Evolutionary conservation across 2,113 vertebrate genomes (phyloP), one percentile per base, ranked within the genome.

Genomic region (Nestor notabilis): DNA sequence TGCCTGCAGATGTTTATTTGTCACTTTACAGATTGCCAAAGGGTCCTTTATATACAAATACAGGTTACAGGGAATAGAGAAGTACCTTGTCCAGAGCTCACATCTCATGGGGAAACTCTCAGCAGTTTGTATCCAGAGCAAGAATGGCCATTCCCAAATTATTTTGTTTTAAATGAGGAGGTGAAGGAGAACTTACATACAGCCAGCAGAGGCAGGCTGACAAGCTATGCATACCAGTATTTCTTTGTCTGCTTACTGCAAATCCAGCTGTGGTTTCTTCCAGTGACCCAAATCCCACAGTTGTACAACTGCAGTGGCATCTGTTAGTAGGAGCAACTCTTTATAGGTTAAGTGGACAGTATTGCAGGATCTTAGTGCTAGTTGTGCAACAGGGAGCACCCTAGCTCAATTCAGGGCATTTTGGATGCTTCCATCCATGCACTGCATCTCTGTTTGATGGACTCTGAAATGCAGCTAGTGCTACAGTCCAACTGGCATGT

Each of bases 241-340:
- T 71, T 79, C 63, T 72, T 56, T 82, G 37, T 37, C 65, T 82
- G 58, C 66, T 82, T n/a, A 90, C 69, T 72, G 80, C 65, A 93
- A 87, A 93, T 82, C 90, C 92, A 95, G 90, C 95, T 79, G 83
- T 61, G 76, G 13, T 69, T 95, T 89, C 89, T 93, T 91, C 83
- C 94, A 72, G 72, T 97, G 92, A 95, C 94, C 94, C 96, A 92
- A 72, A 96, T 95, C 86, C 81, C 89, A 80, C 74, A 69, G 69
- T 2, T 50, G 44, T 71, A 84, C 50, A 50, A 50, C 15, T 31
- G 35, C 74, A 65, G 65, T 37, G 56, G 80, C 92, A 89, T 92
- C 83, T 91, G 91, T 76, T 79, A 29, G n/a, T 31, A 64, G 55
- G 72, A 24, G 9, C 55, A 79, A 50, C 79, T 84, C 27, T 41